Conservation (phyloP, 1,140 invertebrate genomes). For the Ceratina australensis region DNA sequence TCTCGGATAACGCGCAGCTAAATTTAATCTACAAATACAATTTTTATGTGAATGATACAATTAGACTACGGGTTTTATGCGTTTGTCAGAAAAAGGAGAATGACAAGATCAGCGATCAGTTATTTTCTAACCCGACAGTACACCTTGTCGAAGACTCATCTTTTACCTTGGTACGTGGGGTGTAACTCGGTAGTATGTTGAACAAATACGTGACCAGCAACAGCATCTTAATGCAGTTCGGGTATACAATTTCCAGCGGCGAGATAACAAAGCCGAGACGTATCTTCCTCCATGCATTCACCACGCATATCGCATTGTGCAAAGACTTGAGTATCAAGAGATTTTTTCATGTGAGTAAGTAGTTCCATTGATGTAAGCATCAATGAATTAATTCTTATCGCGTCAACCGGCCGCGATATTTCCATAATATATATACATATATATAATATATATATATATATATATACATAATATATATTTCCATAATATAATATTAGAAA, state of each 20-base stretch:
- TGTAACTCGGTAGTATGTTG: constrained; percentile 68
- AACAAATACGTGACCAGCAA: constrained; percentile 74
- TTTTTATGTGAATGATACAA: too few species aligned
- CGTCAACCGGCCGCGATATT: too few species aligned
- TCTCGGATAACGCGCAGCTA: constrained; percentile 53
- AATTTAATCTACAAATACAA: constrained; percentile 43
- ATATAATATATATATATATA: too few species aligned
- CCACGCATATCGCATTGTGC: constrained; percentile 74
- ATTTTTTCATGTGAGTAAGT: too few species aligned
- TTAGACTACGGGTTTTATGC: too few species aligned
- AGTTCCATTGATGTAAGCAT: too few species aligned
- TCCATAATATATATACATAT: too few species aligned
- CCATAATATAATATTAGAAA: too few species aligned
- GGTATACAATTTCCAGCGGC: constrained; percentile 67
- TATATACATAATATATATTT: too few species aligned
- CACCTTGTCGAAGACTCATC: background rate
- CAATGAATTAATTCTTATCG: too few species aligned
- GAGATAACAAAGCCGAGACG: constrained; percentile 72
- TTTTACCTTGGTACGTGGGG: constrained; percentile 60
- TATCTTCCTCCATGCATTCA: constrained; percentile 72
- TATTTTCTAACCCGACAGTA: background rate
- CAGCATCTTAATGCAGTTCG: constrained; percentile 72
- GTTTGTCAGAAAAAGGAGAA: too few species aligned
- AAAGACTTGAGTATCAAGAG: constrained; percentile 51
- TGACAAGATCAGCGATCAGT: too few species aligned